Evolutionary conservation across 2,888 invertebrate species (phyloP), one percentile per base, ranked within the genome.

Genomic region (Scelioninae gen. 1): DNA sequence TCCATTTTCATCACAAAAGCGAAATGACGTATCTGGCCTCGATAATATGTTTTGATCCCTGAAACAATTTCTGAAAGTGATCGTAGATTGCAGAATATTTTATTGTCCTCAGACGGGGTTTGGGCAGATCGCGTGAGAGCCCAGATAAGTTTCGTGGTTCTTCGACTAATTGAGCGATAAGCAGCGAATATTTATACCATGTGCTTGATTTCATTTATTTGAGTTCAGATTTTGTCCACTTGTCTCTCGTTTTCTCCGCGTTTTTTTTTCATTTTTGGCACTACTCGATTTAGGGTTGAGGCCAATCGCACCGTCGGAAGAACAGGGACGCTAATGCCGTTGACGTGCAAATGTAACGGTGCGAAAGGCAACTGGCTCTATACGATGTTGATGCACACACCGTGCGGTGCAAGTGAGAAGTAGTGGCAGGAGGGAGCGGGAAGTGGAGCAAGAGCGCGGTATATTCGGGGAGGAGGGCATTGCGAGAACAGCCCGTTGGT

Each of bases 151-250:
- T 53, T 63, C 7, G 79, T 85, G 86, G 86, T 87, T 87, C 85
- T 85, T 62, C 69, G 85, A 86, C 88, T 90, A 90, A 90, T 90
- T 90, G 89, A 90, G 86, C 87, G 89, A 89, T 90, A 89, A 86
- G 85, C 81, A 76, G 82, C 66, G 85, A 75, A 85, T 84, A 87
- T 74, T 74, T 80, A 76, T 66, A 55, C 55, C 49, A 15, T 43
- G 43, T 13, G 51, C 15, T 69, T 29, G 23, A 34, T 47, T 47
- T 29, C 29, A 45, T 63, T 40, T 34, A 63, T 34, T 56, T 11
- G 51, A n/a, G n/a, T n/a, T n/a, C n/a, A n/a, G 15, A 8, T 40
- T 71, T 40, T 40, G 7, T 40, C 40, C 40, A n/a, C n/a, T n/a
- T n/a, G n/a, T n/a, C n/a, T n/a, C n/a, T n/a, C n/a, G n/a, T n/a